A percentile compares a stretch with the other conserved stretches of the same genome.
These are phyloP conservation scores for Labeo calbasu DNA, from an alignment of 2,797 vertebrate genomes.

Conservation along the genomic window DNA sequence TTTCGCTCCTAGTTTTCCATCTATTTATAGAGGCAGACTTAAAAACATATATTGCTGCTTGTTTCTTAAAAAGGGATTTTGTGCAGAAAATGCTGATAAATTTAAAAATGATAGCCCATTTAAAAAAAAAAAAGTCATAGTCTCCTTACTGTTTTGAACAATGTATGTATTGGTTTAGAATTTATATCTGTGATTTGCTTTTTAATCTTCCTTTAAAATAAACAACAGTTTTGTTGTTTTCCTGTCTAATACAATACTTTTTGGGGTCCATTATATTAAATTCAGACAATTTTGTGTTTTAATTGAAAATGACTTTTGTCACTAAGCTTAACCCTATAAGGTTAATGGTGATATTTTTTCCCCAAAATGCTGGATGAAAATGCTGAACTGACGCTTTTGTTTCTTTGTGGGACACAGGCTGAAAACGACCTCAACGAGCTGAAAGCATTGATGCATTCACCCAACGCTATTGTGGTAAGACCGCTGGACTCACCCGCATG, in stretches of 20 bases:
- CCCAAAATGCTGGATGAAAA: conserved; percentile 57
- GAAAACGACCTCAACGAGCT: conserved; percentile 99
- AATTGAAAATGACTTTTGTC: not conserved
- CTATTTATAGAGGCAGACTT: not conserved
- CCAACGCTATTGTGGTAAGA: conserved; percentile 99
- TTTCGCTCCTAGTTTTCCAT: not conserved
- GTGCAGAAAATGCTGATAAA: not conserved
- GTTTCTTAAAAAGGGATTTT: not conserved
- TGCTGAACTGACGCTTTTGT: conserved; percentile 78
- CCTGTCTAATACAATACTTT: not conserved
- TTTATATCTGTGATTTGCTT: not conserved
- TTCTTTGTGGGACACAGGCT: conserved; percentile 82
- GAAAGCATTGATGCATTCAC: conserved; percentile 99
- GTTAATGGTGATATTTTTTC: conserved; percentile 54
- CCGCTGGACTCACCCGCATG: not conserved
- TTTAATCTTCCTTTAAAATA: not conserved
- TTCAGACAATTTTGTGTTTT: not conserved
- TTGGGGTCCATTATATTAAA: not conserved
- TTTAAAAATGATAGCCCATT: not conserved
- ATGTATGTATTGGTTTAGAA: not conserved
- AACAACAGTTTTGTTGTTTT: not conserved
- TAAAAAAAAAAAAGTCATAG: too few relatives aligned
- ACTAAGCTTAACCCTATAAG: not conserved
- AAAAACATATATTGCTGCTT: not conserved
- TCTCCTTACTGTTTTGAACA: not conserved